A percentile compares a stretch with the other conserved stretches of the same genome.
These are phyloP conservation scores for Corythaeola cristata DNA, from an alignment of 2,113 vertebrate genomes.

Conservation along the genomic window DNA sequence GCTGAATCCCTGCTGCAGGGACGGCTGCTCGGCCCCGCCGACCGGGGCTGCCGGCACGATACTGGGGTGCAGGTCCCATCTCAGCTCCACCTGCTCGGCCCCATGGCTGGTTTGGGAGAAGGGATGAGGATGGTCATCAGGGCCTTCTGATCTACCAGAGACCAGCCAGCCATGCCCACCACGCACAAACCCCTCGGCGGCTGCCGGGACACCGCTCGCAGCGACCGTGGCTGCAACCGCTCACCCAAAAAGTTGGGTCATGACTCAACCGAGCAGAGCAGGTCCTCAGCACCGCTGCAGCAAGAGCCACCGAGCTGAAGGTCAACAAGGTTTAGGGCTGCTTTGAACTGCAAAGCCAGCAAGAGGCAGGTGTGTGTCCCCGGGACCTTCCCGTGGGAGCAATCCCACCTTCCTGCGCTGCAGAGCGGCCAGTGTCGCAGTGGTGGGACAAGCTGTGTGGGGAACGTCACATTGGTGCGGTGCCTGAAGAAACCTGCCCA, in stretches of 20 bases:
- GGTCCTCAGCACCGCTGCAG: neutral
- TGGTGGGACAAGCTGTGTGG: neutral
- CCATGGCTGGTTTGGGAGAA: neutral
- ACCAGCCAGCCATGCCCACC: neutral
- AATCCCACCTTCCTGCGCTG: neutral
- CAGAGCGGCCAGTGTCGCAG: neutral
- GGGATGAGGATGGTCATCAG: neutral
- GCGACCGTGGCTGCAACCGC: neutral
- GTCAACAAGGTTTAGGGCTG: neutral
- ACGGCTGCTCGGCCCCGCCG: rapidly evolving
- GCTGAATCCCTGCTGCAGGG: neutral
- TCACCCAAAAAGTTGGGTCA: neutral
- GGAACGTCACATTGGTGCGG: rapidly evolving
- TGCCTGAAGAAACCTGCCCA: neutral
- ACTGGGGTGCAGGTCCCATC: rapidly evolving
- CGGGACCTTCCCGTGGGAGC: neutral
- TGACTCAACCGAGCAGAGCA: neutral
- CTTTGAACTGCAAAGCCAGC: neutral
- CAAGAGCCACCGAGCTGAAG: neutral
- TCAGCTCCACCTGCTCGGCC: rapidly evolving
- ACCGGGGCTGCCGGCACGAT: neutral
- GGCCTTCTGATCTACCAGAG: neutral
- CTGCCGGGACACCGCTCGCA: neutral
- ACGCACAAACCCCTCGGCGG: rapidly evolving
- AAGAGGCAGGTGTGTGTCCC: neutral